Evolutionary conservation across 1,140 invertebrate species (phyloP).

Genomic region (Portunus trituberculatus): DNA sequence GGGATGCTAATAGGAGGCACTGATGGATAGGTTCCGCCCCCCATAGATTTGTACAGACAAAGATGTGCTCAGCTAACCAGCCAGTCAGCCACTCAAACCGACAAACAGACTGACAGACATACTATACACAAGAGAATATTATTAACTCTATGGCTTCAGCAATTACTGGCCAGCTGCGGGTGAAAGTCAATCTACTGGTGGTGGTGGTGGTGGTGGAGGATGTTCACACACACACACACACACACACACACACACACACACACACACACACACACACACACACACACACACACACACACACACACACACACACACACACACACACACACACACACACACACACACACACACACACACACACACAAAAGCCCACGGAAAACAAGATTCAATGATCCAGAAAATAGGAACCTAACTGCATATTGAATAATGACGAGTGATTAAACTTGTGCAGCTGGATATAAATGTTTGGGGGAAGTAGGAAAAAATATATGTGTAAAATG

Average conservation of each 20-base stretch:
- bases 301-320: too few species aligned
- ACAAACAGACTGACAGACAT: too few species aligned
- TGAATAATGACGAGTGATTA: not conserved
- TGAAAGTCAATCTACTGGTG: too few species aligned
- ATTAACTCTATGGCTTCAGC: too few species aligned
- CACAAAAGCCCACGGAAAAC: not conserved
- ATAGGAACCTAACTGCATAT: not conserved
- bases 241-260: slow-evolving; percentile 20
- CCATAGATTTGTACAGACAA: too few species aligned
- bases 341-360: not conserved
- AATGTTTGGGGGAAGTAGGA: not conserved
- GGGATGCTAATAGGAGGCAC: too few species aligned
- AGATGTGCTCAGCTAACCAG: too few species aligned
- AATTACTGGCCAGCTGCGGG: too few species aligned
- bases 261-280: not conserved
- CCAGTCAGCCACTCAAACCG: too few species aligned
- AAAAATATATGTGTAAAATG: not conserved
- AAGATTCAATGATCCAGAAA: not conserved
- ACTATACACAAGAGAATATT: too few species aligned
- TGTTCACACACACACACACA: not conserved
- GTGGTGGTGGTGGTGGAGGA: not conserved
- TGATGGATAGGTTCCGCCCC: too few species aligned
- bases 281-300: too few species aligned
- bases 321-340: not conserved
- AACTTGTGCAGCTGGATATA: not conserved